Evolutionary conservation across 2,888 invertebrate species (phyloP), one percentile per base, ranked within the genome.

Genomic region (Thecophora atra): DNA sequence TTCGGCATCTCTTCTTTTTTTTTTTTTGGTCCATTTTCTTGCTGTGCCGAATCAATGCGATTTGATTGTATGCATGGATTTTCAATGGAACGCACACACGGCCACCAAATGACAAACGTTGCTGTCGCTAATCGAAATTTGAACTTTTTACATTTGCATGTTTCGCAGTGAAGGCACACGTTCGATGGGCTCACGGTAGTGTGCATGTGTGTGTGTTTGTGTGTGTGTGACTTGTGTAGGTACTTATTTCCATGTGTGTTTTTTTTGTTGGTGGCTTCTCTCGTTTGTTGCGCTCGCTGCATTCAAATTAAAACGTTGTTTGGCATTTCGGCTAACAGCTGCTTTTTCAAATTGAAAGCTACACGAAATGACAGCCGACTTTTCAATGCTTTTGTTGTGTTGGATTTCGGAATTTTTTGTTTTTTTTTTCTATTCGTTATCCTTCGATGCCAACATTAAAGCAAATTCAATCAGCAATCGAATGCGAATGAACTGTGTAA

Each of bases 71-170:
- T 66, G 66, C 71, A 58, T n/a, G 26, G 54, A 66, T 58, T 58
- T 64, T 54, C 51, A 19, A 58, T 60, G 15, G 24, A 37, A n/a
- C 58, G 19, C 17, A 28, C 37, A 54, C n/a, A 66, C 42, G n/a
- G 37, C 42, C 30, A 63, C 30, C 19, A 63, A 63, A 21, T 54
- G 54, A 52, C 47, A 47, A 66, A 51, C 54, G 54, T 54, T 54
- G 65, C 56, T 56, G 71, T 47, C 71, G 65, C 71, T 71, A 71
- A 71, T 71, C 71, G 71, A 71, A 65, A 65, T 71, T 71, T 65
- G 64, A 71, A 65, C 65, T 71, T 71, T 71, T 58, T 17, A 67
- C 42, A 42, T 67, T 67, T 56, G 67, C 52, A 56, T 54, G 52
- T 56, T 30, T 6, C 62, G 42, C 37, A 21, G 17, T 3, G 17